phyloP scores from a whole-genome alignment of 2,113 vertebrate genomes.

The Catharus bicknelli region DNA sequence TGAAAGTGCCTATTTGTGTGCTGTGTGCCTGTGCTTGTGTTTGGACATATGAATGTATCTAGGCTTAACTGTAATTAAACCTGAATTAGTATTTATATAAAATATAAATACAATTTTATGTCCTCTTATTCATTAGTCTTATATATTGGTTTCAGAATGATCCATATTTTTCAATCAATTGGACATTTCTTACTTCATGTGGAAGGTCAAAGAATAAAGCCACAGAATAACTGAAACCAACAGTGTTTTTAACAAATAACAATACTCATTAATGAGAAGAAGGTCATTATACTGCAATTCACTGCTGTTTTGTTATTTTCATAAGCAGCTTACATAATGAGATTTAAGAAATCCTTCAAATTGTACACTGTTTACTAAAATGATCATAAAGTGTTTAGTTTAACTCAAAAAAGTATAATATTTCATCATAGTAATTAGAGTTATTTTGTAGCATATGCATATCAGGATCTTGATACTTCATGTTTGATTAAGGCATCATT shows the following conservation, averaged over 20 bases:
- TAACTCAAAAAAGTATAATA: not conserved
- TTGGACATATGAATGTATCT: not conserved
- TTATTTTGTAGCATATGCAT: not conserved
- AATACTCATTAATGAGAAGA: not conserved
- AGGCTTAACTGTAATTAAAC: not conserved
- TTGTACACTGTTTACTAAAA: not conserved
- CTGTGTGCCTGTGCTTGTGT: not conserved
- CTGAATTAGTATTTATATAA: not conserved
- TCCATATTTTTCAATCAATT: not conserved
- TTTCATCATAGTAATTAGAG: not conserved
- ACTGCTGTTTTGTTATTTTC: constrained; percentile 8
- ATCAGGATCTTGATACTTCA: not conserved
- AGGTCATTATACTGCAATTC: constrained; percentile 20
- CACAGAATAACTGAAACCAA: not conserved
- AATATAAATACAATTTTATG: not conserved
- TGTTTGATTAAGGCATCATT: not conserved
- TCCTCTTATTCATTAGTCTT: not conserved
- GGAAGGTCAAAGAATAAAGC: not conserved
- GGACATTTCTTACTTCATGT: not conserved
- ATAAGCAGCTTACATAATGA: constrained; percentile 10
- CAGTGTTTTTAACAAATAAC: not conserved
- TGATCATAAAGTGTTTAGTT: not conserved
- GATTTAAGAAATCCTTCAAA: constrained; percentile 7
- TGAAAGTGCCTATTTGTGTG: not conserved
- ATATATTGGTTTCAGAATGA: not conserved